Percentiles rank a stretch among this genome's conserved stretches.
Conservation (phyloP, 1,140 invertebrate genomes). For the Drosophila bifasciata region DNA sequence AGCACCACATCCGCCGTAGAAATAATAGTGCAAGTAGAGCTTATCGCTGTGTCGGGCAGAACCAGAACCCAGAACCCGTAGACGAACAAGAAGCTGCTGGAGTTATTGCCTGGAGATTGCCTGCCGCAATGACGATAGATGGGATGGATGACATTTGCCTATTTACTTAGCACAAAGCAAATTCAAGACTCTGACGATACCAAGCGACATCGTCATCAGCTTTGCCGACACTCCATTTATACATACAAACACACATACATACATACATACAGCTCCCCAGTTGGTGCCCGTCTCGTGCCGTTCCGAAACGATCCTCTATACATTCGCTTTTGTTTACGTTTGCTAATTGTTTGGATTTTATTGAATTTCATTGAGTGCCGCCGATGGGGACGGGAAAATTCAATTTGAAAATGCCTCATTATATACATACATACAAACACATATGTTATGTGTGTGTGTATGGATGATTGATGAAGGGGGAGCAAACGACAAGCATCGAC, state of each 20-base stretch:
- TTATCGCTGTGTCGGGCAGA: slow-evolving; percentile 43
- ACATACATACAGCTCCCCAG: no score
- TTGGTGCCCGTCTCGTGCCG: neutral
- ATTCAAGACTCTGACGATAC: slow-evolving; percentile 32
- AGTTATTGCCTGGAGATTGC: no score
- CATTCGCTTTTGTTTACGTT: slow-evolving; percentile 58
- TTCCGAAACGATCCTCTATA: slow-evolving; percentile 5
- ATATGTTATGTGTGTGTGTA: neutral
- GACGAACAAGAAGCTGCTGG: slow-evolving; percentile 23
- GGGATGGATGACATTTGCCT: slow-evolving; percentile 50
- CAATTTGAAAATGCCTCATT: slow-evolving; percentile 54
- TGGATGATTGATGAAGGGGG: slow-evolving; percentile 10
- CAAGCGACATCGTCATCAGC: slow-evolving; percentile 36
- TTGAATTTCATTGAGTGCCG: slow-evolving; percentile 74
- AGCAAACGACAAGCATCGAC: slow-evolving; percentile 21
- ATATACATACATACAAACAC: slow-evolving; percentile 9
- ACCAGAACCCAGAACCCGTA: slow-evolving; percentile 22
- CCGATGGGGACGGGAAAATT: slow-evolving; percentile 43
- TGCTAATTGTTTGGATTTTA: slow-evolving; percentile 78
- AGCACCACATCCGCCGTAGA: slow-evolving; percentile 65
- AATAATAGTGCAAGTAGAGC: slow-evolving; percentile 46
- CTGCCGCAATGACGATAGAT: neutral
- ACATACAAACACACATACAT: no score
- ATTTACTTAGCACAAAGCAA: slow-evolving; percentile 68
- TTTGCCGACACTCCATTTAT: slow-evolving; percentile 23